These are phyloP conservation scores for Cryptocheilus praepositus DNA, from an alignment of 2,888 invertebrate species.

Conservation along the genomic window DNA sequence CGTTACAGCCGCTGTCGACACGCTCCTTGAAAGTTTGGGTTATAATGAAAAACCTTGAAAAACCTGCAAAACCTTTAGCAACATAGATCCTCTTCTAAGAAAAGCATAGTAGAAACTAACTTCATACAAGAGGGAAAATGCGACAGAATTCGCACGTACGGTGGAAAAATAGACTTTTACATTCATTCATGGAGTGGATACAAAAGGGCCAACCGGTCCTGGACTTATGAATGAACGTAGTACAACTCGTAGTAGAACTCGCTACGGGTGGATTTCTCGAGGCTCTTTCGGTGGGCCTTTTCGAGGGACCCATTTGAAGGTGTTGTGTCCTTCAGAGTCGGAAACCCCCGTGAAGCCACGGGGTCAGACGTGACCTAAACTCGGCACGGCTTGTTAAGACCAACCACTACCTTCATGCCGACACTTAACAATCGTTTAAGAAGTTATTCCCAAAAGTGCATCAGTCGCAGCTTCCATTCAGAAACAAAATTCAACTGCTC, in stretches of 20 bases:
- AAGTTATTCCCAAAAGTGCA: slow-evolving; percentile 56
- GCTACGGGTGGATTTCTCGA: slow-evolving; percentile 37
- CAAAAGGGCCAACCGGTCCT: slow-evolving; percentile 55
- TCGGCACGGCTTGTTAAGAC: slow-evolving; percentile 55
- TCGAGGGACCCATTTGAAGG: slow-evolving; percentile 15
- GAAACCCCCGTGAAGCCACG: slow-evolving; percentile 18
- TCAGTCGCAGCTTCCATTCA: slow-evolving; percentile 32
- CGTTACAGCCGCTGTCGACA: too few species aligned
- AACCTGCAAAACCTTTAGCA: too few species aligned
- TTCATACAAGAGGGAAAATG: too few species aligned
- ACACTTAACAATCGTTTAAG: slow-evolving; percentile 68
- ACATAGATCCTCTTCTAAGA: too few species aligned
- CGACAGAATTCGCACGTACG: too few species aligned
- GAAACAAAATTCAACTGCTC: slow-evolving; percentile 13
- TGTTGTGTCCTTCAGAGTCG: slow-evolving; percentile 10
- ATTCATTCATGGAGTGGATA: slow-evolving; percentile 64
- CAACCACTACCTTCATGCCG: slow-evolving; percentile 41
- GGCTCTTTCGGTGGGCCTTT: slow-evolving; percentile 26
- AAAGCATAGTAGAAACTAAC: too few species aligned
- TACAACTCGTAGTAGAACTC: slow-evolving; percentile 53
- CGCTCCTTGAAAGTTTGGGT: too few species aligned
- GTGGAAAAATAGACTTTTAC: slow-evolving; percentile 40
- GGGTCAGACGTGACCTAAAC: slow-evolving; percentile 59
- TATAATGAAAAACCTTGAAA: too few species aligned
- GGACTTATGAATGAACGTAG: slow-evolving; percentile 70